A percentile compares a stretch with the other conserved stretches of the same genome.
These are phyloP conservation scores for Gnathonemus echidnorhynchus DNA, from an alignment of 2,113 vertebrate genomes.

Conservation along the genomic window DNA sequence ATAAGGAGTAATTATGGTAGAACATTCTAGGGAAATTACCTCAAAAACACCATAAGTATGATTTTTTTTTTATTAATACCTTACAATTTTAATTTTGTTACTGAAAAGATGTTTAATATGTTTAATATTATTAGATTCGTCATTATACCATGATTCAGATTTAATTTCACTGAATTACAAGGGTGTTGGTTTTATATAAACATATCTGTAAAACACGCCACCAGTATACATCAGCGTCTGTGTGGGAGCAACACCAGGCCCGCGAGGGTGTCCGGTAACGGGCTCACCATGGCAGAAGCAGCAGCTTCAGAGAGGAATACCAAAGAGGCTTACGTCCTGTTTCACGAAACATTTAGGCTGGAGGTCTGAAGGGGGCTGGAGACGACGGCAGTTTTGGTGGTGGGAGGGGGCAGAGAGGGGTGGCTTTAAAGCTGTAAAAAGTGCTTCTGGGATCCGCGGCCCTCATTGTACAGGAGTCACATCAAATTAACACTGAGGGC, in stretches of 20 bases:
- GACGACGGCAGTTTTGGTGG: conserved; percentile 65
- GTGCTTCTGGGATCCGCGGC: conserved; percentile 79
- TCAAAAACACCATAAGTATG: background rate
- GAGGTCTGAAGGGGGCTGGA: conserved; percentile 65
- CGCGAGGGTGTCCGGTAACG: background rate
- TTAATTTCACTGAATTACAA: background rate
- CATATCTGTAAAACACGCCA: background rate
- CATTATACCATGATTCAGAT: background rate
- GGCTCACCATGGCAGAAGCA: background rate
- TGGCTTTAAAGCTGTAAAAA: conserved; percentile 64
- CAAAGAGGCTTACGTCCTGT: conserved; percentile 68
- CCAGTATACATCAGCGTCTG: background rate
- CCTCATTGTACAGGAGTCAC: conserved; percentile 99
- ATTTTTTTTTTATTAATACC: background rate
- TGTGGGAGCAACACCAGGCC: background rate
- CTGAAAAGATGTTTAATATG: background rate
- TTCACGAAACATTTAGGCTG: conserved; percentile 75
- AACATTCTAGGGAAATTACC: background rate
- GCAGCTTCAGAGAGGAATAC: conserved; percentile 56
- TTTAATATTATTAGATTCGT: background rate
- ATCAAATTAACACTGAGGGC: conserved; percentile 99
- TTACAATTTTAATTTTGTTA: background rate
- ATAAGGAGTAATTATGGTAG: background rate
- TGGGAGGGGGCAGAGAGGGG: background rate
- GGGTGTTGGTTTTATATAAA: background rate